Conservation (phyloP, 1,140 invertebrate genomes). For the Meloidogyne chitwoodi region DNA sequence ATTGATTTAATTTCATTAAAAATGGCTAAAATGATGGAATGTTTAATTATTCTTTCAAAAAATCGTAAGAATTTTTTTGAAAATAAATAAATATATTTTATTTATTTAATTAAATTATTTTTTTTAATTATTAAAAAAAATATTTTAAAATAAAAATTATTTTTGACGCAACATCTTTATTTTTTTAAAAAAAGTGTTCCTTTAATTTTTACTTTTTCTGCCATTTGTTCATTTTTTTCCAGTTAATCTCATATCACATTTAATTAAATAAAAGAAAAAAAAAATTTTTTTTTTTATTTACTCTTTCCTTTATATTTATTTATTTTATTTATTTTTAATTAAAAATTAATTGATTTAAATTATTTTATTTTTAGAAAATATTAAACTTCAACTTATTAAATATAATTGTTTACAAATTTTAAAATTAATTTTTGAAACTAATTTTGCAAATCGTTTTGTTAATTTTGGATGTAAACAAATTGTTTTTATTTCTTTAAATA, state of each 20-base stretch:
- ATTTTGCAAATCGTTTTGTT: conserved; percentile 24
- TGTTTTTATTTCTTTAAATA: conserved; percentile 21
- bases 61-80: conserved; percentile 32
- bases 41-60: conserved; percentile 44
- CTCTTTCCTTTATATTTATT: not conserved
- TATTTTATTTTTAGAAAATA: conserved; percentile 10
- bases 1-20: not conserved
- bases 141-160: too few relatives aligned
- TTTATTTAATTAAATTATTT: too few relatives aligned
- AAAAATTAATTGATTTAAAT: not conserved
- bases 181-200: too few relatives aligned
- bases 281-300: not conserved
- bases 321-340: too few relatives aligned
- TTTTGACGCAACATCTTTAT: too few relatives aligned
- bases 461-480: conserved; percentile 34
- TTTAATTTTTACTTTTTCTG: too few relatives aligned
- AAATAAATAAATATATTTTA: too few relatives aligned
- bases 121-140: too few relatives aligned
- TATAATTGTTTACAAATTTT: conserved; percentile 26
- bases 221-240: not conserved
- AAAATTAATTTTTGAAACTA: conserved; percentile 36
- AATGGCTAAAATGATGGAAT: conserved; percentile 41
- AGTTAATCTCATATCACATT: too few relatives aligned
- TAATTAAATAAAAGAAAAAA: too few relatives aligned
- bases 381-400: conserved; percentile 29